A percentile compares a stretch with the other conserved stretches of the same genome.
Evolutionary conservation across 2,888 invertebrate species (phyloP).

Genomic region (Hydraecia micacea): DNA sequence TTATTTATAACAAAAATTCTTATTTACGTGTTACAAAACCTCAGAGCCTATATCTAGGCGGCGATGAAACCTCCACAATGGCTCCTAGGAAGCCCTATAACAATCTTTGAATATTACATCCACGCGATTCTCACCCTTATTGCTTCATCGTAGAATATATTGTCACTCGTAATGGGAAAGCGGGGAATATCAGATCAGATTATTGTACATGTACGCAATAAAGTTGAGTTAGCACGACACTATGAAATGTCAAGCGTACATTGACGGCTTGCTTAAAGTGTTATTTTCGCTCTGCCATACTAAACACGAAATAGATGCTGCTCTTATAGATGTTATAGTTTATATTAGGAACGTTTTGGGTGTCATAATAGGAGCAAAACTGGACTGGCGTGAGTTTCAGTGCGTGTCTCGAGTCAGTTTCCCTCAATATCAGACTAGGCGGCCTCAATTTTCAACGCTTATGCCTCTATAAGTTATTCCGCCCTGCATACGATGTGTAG

Average conservation of each 20-base stretch:
- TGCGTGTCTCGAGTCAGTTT: slow-evolving; percentile 88
- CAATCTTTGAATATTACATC: slow-evolving; percentile 65
- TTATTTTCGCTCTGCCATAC: not conserved
- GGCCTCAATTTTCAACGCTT: slow-evolving; percentile 88
- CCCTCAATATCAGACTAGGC: slow-evolving; percentile 82
- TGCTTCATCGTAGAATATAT: slow-evolving; percentile 67
- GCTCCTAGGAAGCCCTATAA: slow-evolving; percentile 82
- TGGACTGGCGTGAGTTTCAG: slow-evolving; percentile 86
- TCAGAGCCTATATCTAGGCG: slow-evolving; percentile 72
- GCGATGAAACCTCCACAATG: slow-evolving; percentile 78
- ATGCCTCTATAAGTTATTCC: slow-evolving; percentile 86
- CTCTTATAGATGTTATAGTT: slow-evolving; percentile 17
- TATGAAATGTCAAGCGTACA: slow-evolving; percentile 41
- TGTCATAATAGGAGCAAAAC: slow-evolving; percentile 68
- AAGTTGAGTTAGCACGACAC: slow-evolving; percentile 49
- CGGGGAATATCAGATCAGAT: slow-evolving; percentile 71
- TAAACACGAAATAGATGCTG: slow-evolving; percentile 28
- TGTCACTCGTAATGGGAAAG: slow-evolving; percentile 68
- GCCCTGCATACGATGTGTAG: slow-evolving; percentile 83
- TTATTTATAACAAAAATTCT: slow-evolving; percentile 48
- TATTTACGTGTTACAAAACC: slow-evolving; percentile 64
- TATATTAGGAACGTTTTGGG: slow-evolving; percentile 46
- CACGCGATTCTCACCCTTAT: slow-evolving; percentile 72
- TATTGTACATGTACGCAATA: slow-evolving; percentile 73
- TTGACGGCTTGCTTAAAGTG: slow-evolving; percentile 15